Conservation (phyloP, 1,140 invertebrate genomes). For the Dendroctonus valens region DNA sequence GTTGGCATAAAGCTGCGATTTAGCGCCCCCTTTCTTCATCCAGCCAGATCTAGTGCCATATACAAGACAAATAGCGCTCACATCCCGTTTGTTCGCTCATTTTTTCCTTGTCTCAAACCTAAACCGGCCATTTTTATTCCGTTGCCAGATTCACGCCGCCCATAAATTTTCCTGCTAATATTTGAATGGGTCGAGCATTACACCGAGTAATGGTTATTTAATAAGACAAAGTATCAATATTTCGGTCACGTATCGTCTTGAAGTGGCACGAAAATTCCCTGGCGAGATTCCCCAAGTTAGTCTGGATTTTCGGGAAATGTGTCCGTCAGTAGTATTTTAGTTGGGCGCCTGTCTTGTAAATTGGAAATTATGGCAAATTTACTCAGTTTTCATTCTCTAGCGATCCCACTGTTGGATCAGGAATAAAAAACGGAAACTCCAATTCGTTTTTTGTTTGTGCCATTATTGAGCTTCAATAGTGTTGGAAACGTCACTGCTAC, state of each 20-base stretch:
- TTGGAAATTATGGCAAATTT: conserved; percentile 29
- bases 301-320: conserved; percentile 26
- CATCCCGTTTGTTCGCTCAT: neutral
- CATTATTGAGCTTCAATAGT: no score
- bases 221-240: conserved; percentile 30
- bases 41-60: neutral
- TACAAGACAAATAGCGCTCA: neutral
- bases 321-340: conserved; percentile 27
- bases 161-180: conserved; percentile 31
- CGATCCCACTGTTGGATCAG: conserved; percentile 1
- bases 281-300: conserved; percentile 23
- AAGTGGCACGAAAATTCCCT: conserved; percentile 31
- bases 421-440: neutral
- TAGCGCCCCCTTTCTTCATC: no score
- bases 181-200: conserved; percentile 32
- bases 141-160: conserved; percentile 13
- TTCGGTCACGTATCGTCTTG: conserved; percentile 30
- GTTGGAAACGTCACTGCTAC: no score
- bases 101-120: neutral
- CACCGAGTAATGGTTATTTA: conserved; percentile 32
- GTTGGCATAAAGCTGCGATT: no score
- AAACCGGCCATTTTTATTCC: conserved; percentile 30
- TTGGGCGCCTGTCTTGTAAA: conserved; percentile 26
- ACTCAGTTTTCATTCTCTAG: conserved; percentile 15
- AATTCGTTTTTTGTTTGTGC: no score